A percentile compares a stretch with the other conserved stretches of the same genome.
Evolutionary conservation across 2,888 invertebrate genomes (phyloP).

Genomic region (Phyllotreta cruciferae): DNA sequence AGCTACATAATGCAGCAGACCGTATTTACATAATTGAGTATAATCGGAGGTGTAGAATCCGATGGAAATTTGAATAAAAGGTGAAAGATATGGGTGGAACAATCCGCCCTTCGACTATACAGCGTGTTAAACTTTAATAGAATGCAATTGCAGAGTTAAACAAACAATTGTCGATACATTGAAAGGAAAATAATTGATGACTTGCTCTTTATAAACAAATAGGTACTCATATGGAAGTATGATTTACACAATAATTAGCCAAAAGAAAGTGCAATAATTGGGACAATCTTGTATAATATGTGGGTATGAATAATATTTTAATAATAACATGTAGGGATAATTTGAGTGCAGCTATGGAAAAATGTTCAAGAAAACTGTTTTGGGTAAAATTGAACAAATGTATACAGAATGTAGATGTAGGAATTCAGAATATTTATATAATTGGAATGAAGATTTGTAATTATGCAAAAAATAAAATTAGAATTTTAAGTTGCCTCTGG

Average conservation of each 20-base stretch:
- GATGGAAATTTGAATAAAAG: slow-evolving; percentile 25
- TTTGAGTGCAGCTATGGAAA: too few species aligned
- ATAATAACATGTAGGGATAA: too few species aligned
- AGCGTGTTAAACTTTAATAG: slow-evolving; percentile 22
- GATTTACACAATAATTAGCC: neutral
- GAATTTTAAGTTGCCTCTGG: too few species aligned
- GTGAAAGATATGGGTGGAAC: slow-evolving; percentile 32
- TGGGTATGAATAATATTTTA: too few species aligned
- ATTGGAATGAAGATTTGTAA: too few species aligned
- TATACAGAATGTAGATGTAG: too few species aligned
- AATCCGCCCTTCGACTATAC: slow-evolving; percentile 20
- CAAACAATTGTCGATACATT: slow-evolving; percentile 26
- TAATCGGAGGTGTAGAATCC: slow-evolving; percentile 21
- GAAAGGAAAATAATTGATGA: neutral
- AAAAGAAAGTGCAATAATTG: neutral
- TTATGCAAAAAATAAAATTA: too few species aligned
- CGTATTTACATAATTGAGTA: slow-evolving; percentile 23
- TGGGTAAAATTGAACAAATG: too few species aligned
- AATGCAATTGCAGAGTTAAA: slow-evolving; percentile 19
- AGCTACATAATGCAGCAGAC: slow-evolving; percentile 3
- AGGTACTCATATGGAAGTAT: neutral
- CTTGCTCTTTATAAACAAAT: slow-evolving; percentile 2
- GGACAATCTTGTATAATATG: too few species aligned
- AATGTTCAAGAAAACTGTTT: too few species aligned
- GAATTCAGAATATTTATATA: too few species aligned